A percentile compares a stretch with the other conserved stretches of the same genome.
Evolutionary conservation across 2,888 invertebrate genomes (phyloP).

Genomic region (Spisula solida): DNA sequence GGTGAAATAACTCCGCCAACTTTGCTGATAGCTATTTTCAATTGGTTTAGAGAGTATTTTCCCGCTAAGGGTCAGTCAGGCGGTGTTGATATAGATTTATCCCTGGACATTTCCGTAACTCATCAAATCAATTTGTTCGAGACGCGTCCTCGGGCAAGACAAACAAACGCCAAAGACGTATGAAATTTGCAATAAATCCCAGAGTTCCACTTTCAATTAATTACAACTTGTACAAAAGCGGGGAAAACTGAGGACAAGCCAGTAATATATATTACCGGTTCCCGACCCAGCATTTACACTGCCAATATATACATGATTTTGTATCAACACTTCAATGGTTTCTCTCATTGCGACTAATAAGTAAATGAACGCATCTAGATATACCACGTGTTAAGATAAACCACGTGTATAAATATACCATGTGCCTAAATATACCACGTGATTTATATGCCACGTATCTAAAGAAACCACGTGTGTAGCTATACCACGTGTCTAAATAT

Average conservation of each 20-base stretch:
- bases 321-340: neutral
- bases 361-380: neutral
- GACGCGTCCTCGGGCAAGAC: neutral
- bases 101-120: neutral
- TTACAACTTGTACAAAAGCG: neutral
- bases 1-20: neutral
- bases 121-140: slow-evolving; percentile 13
- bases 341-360: neutral
- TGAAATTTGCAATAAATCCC: slow-evolving; percentile 3
- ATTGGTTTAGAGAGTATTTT: slow-evolving; percentile 1
- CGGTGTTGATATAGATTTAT: slow-evolving; percentile 6
- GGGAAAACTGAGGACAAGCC: neutral
- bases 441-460: too few species aligned
- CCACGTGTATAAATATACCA: too few species aligned
- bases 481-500: neutral
- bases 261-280: neutral
- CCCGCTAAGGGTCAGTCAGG: neutral
- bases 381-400: too few species aligned
- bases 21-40: neutral
- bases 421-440: too few species aligned
- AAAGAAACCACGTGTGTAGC: too few species aligned
- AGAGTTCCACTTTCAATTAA: neutral
- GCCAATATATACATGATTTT: neutral
- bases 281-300: neutral
- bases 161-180: slow-evolving; percentile 10